Base-by-base conservation (phyloP, 1,140 invertebrate genomes). In the Pseudomyrmex concolor region DNA sequence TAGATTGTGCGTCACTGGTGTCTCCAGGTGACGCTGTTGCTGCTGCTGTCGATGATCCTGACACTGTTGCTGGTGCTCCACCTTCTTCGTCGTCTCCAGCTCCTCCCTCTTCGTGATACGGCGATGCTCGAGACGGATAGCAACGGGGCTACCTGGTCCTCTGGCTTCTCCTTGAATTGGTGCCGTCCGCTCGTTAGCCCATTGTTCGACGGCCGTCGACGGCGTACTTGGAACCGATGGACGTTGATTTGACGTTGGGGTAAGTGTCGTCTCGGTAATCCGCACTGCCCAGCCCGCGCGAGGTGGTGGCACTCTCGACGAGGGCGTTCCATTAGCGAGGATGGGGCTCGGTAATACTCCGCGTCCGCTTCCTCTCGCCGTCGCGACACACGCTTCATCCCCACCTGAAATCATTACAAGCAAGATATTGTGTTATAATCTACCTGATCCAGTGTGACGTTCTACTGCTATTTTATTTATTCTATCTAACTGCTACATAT, bases 291-390 rank as follows among this genome's bases (percentile, higher is more conserved):
- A 92, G 90, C 93, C 92, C 89, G 92, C 93, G 86, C 93, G 93
- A 93, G 93, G 91, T 92, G 92, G 91, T 93, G 90, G 93, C 94
- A 94, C 94, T 95, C 95, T 89, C 93, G 95, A 94, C 95, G 94
- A 94, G 94, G 95, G 93, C 94, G 95, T 95, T 95, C 95, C 95
- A 95, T 95, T 95, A 94, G 95, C 95, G 94, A 95, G 94, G 94
- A 94, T 94, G 94, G 94, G 94, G 93, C 94, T 94, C 92, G 84
- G 86, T 92, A 92, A 91, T 92, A 89, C 92, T 93, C 92, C 93
- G 90, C 93, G 92, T 91, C 93, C 92, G 93, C 93, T 94, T 94
- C 93, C 94, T 92, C 92, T 93, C 93, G 91, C 90, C 93, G 93
- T 93, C 91, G 93, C 92, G 91, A 92, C 91, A 90, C 93, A 92